A percentile compares a stretch with the other conserved stretches of the same genome.
These are phyloP conservation scores for Spheniscus humboldti DNA, from an alignment of 2,797 vertebrate genomes.

Conservation along the genomic window DNA sequence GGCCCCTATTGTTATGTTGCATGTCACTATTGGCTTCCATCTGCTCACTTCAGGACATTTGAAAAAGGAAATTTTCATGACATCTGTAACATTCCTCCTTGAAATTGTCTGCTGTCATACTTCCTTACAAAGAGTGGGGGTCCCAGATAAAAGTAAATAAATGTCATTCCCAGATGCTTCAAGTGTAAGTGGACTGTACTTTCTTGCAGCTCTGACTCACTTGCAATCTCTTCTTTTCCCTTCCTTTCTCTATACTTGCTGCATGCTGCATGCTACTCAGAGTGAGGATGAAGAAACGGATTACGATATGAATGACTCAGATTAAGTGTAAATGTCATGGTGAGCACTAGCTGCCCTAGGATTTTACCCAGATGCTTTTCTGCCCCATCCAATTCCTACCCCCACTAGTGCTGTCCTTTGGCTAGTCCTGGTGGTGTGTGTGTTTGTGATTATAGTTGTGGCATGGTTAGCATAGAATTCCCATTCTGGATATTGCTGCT, in stretches of 20 bases:
- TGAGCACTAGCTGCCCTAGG: slow-evolving; percentile 78
- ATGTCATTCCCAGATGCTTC: not conserved
- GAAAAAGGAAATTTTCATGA: not conserved
- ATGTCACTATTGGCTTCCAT: not conserved
- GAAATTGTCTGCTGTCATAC: not conserved
- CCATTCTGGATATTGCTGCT: not conserved
- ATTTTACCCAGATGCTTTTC: not conserved
- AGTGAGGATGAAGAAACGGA: slow-evolving; percentile 85
- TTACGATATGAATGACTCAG: slow-evolving; percentile 86
- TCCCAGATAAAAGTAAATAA: not conserved
- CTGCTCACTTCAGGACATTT: not conserved
- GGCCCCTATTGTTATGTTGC: not conserved
- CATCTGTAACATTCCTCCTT: not conserved
- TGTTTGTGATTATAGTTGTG: slow-evolving; percentile 31
- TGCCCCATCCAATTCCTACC: not conserved
- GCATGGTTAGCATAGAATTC: not conserved
- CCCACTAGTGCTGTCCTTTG: not conserved
- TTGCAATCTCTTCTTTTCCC: slow-evolving; percentile 66
- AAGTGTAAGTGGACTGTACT: slow-evolving; percentile 27
- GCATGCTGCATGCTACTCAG: slow-evolving; percentile 78
- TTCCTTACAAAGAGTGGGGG: not conserved
- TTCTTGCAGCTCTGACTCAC: slow-evolving; percentile 43
- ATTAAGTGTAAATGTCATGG: slow-evolving; percentile 83
- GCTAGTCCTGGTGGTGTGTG: slow-evolving; percentile 5
- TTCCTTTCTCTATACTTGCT: slow-evolving; percentile 74